Evolutionary conservation across 2,113 vertebrate species (phyloP).

Genomic region (Urocitellus parryii): DNA sequence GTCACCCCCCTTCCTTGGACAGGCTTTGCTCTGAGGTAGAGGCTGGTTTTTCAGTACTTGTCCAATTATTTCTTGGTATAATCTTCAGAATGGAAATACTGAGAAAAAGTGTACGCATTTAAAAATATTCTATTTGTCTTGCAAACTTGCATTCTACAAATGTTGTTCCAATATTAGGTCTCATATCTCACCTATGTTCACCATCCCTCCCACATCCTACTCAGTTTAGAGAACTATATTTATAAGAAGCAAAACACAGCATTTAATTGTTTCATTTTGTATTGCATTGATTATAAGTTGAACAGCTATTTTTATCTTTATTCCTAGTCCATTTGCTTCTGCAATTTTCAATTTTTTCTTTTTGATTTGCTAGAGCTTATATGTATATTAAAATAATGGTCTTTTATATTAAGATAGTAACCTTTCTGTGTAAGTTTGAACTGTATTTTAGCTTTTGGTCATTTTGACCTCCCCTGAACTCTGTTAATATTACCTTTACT

Average conservation of each 20-base stretch:
- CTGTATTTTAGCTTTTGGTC: not conserved
- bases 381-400: not conserved
- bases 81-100: not conserved
- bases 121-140: slow-evolving; percentile 5
- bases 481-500: slow-evolving; percentile 14
- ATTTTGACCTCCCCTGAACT: not conserved
- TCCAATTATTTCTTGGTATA: not conserved
- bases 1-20: no score
- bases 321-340: not conserved
- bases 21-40: no score
- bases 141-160: not conserved
- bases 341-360: not conserved
- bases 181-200: not conserved
- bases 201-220: not conserved
- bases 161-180: not conserved
- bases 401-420: slow-evolving; percentile 23
- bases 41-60: not conserved
- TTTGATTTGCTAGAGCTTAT: not conserved
- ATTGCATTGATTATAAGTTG: not conserved
- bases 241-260: not conserved
- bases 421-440: slow-evolving; percentile 6
- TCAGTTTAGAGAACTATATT: not conserved
- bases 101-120: not conserved
- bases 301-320: not conserved
- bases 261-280: slow-evolving; percentile 5